Percentiles rank a stretch among this genome's conserved stretches.
phyloP scores from a whole-genome alignment of 1,140 invertebrate genomes.

The Zelostemma sp. region DNA sequence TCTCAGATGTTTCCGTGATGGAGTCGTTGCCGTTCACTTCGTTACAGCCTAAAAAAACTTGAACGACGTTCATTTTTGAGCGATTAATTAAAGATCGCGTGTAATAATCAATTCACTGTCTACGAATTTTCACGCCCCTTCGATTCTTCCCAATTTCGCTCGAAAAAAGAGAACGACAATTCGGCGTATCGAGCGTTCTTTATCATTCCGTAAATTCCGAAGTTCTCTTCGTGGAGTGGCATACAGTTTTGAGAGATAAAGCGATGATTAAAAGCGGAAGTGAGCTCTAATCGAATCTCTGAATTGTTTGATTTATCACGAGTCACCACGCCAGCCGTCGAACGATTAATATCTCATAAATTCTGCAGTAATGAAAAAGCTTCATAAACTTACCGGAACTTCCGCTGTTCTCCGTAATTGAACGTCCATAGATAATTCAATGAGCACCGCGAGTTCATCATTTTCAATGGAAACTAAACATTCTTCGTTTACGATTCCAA shows the following conservation, averaged over 20 bases:
- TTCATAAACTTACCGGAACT: constrained; percentile 31
- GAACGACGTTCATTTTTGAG: no score
- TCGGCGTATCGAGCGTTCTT: background rate
- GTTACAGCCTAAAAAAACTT: no score
- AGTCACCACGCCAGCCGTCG: constrained; percentile 18
- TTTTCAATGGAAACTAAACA: background rate
- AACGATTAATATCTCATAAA: constrained; percentile 38
- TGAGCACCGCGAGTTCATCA: background rate
- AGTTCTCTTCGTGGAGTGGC: constrained; percentile 13
- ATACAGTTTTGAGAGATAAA: constrained; percentile 28
- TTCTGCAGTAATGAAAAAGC: constrained; percentile 19
- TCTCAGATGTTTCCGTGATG: no score
- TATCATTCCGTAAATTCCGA: constrained; percentile 13
- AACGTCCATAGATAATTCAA: constrained; percentile 17
- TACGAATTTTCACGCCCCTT: no score
- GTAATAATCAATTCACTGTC: no score
- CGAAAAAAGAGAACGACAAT: constrained; percentile 17
- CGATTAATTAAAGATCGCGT: no score
- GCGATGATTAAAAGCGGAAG: constrained; percentile 47
- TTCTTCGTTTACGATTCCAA: background rate
- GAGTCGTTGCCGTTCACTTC: no score
- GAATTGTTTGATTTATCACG: constrained; percentile 48
- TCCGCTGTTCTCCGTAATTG: constrained; percentile 17
- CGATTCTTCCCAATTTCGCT: constrained; percentile 1
- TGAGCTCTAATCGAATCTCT: constrained; percentile 33